Evolutionary conservation across 2,888 invertebrate genomes (phyloP), one percentile per base, ranked within the genome.

Genomic region (Amphimallon solstitiale): DNA sequence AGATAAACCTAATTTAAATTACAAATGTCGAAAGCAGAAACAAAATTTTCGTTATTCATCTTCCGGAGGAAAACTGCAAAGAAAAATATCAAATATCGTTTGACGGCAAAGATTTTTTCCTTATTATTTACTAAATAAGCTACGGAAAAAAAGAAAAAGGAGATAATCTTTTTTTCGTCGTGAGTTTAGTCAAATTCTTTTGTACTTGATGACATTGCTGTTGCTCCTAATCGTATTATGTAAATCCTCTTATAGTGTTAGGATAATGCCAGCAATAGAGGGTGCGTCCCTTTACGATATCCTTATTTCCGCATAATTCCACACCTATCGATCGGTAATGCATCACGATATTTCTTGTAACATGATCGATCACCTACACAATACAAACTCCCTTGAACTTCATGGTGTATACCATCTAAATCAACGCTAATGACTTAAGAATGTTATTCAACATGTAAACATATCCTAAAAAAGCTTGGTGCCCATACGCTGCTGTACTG

Each of bases 361-460:
- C 56, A 40, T 56, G 56, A 56, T 56, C 56, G 56, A 56, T 56
- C 56, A 23, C 56, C 56, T 38, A 10, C 56, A 12, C 56, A 23
- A 56, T 56, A 40, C 43, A 56, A 56, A 56, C 9, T 14, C 56
- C 19, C 40, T 40, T 29, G 56, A 40, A 40, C 23, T 56, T 56
- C 15, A n/a, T n/a, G n/a, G 14, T 40, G n/a, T 56, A 12, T n/a
- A 7, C 40, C 40, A 21, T 17, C 40, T 40, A 40, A 56, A 56
- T 56, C 56, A 43, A 56, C 40, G 56, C 56, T 56, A 56, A 56
- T 56, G 56, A 56, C 56, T 40, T 56, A 56, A 56, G 56, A 56
- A 56, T 40, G 56, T 56, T 56, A 56, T 56, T 56, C 43, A 23
- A 21, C 12, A 15, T 40, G 40, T 40, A 43, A 23, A 38, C 14